phyloP scores from a whole-genome alignment of 2,888 invertebrate species.

The Aphodius granarius region DNA sequence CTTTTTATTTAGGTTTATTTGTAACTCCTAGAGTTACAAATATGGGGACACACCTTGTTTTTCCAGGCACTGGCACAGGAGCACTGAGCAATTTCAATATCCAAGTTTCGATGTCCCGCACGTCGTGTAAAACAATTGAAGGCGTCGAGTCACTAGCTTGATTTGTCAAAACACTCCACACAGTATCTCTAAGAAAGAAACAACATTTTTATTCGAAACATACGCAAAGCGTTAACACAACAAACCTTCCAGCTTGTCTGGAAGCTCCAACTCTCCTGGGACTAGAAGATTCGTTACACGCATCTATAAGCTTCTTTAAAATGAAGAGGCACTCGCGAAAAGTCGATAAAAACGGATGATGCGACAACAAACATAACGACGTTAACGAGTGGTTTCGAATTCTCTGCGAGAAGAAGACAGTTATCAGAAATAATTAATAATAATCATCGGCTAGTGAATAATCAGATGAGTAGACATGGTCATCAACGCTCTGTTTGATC shows the following conservation, averaged over 20 bases:
- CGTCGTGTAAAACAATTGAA: conserved; percentile 91
- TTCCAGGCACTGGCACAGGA: conserved; percentile 97
- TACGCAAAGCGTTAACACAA: not conserved
- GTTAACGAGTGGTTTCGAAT: conserved; percentile 92
- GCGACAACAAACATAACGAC: conserved; percentile 95
- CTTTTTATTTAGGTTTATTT: too few relatives aligned
- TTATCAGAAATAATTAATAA: not conserved
- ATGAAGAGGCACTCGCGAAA: conserved; percentile 98
- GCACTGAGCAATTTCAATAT: conserved; percentile 93
- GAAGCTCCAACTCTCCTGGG: conserved; percentile 88
- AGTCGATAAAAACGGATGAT: conserved; percentile 98
- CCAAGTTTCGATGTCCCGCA: conserved; percentile 99
- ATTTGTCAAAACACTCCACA: conserved; percentile 94
- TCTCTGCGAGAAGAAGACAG: conserved; percentile 60
- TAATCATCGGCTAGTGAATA: not conserved
- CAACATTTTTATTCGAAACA: not conserved
- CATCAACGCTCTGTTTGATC: not conserved
- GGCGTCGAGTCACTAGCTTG: conserved; percentile 79
- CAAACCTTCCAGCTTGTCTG: conserved; percentile 77
- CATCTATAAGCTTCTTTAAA: conserved; percentile 93
- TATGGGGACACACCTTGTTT: too few relatives aligned
- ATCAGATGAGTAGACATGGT: not conserved
- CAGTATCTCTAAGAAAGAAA: conserved; percentile 74
- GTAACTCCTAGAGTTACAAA: conserved; percentile 55
- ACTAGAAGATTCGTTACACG: conserved; percentile 93